These are phyloP conservation scores for Triplophysa tibetana DNA, from an alignment of 2,113 vertebrate genomes.

Conservation along the genomic window DNA sequence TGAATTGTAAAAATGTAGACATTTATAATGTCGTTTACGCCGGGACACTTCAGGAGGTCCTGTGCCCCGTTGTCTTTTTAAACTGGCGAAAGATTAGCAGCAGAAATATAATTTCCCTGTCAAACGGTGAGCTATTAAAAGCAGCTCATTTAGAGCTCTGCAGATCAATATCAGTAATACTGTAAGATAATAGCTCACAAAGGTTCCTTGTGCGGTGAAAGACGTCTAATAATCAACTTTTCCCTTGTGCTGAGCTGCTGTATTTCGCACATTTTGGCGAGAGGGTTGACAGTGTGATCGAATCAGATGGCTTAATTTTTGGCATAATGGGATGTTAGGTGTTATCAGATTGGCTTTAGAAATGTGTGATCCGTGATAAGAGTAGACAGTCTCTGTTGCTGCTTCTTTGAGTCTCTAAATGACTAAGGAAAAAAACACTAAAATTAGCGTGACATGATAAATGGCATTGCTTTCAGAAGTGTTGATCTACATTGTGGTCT, in stretches of 20 bases:
- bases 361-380: conserved; percentile 17
- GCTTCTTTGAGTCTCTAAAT: not conserved
- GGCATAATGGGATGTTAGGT: not conserved
- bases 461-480: conserved; percentile 2
- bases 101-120: conserved; percentile 32
- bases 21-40: not conserved
- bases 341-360: conserved; percentile 21
- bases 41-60: not conserved
- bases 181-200: conserved; percentile 10
- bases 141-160: conserved; percentile 11
- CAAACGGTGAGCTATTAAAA: conserved; percentile 19
- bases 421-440: not conserved
- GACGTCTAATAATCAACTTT: conserved; percentile 24
- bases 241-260: conserved; percentile 10
- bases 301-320: conserved; percentile 2
- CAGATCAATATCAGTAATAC: conserved; percentile 35
- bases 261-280: conserved; percentile 18
- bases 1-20: conserved; percentile 3
- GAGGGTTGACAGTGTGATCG: conserved; percentile 24
- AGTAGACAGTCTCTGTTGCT: not conserved
- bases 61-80: not conserved
- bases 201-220: conserved; percentile 5
- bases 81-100: not conserved
- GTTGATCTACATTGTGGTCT: not conserved
- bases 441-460: not conserved